Evolutionary conservation across 1,140 invertebrate species (phyloP).

Genomic region (Ptiloglossa arizonensis): DNA sequence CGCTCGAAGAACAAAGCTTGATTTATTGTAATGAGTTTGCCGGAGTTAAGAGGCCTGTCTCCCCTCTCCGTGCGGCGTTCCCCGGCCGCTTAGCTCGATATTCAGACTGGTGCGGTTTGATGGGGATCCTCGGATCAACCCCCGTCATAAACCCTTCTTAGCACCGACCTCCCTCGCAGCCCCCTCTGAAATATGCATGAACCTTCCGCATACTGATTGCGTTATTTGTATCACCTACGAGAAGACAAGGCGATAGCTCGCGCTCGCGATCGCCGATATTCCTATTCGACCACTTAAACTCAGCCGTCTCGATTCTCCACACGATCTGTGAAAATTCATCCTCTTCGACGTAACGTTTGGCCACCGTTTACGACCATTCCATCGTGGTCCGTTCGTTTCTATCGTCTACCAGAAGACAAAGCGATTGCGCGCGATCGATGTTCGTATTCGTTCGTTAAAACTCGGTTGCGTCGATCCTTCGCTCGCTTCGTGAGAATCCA

Average conservation of each 20-base stretch:
- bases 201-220: slow-evolving; percentile 79
- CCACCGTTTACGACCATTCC: no score
- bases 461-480: no score
- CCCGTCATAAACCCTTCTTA: slow-evolving; percentile 82
- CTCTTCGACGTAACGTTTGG: no score
- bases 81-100: slow-evolving; percentile 73
- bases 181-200: slow-evolving; percentile 80
- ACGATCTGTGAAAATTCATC: no score
- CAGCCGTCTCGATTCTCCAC: no score
- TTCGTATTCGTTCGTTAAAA: no score
- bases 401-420: no score
- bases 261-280: slow-evolving; percentile 6
- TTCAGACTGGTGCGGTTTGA: slow-evolving; percentile 79
- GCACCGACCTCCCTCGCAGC: slow-evolving; percentile 69
- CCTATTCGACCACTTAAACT: background rate
- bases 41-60: slow-evolving; percentile 80
- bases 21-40: slow-evolving; percentile 83
- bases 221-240: slow-evolving; percentile 79
- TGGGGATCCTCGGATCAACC: slow-evolving; percentile 80
- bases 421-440: background rate
- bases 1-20: slow-evolving; percentile 82
- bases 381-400: no score
- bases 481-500: no score
- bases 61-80: slow-evolving; percentile 56
- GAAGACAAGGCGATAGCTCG: slow-evolving; percentile 54